Base-by-base conservation (phyloP, 2,888 invertebrate species). In the Hofmannophila pseudospretella region DNA sequence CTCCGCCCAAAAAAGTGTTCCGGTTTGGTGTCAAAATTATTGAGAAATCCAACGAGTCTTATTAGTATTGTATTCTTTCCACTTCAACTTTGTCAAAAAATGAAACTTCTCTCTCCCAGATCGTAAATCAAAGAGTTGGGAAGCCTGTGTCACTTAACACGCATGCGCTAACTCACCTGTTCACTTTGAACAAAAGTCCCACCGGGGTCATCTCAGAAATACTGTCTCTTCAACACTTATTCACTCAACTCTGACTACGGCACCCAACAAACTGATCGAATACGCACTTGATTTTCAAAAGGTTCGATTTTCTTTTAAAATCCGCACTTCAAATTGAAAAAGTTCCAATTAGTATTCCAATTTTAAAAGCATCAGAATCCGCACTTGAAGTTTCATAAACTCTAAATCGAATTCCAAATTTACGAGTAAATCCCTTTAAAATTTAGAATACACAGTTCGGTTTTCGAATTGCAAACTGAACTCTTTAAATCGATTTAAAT, bases 171-270 rank as follows among this genome's bases (percentile, higher is more conserved):
- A 68, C 82, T 67, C 75, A 89, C 89, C 89, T 88, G 79, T 88
- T 86, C 67, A 89, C 85, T 79, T 89, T 89, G 59, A 88, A 89
- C 69, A 89, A 77, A 60, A 89, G 82, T 75, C 89, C 89, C 51
- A 89, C 88, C 31, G 89, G 89, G 85, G 86, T 86, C 86, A 90
- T 89, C 54, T 69, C 80, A 35, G 33, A 9, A 36, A n/a, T 12
- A 19, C 23, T 4, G 33, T 29, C 33, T 11, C 28, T 13, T 4
- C 9, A 16, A 41, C 44, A 51, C 51, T 45, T n/a, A n/a, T n/a
- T 44, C 71, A 71, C 67, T 49, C 34, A 34, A 28, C 4, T 27
- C 11, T 9, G 2, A 27, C 2, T 23, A 8, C 23, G n/a, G n/a
- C 3, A 7, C 23, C 11, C 5, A 10, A 28, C 13, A 32, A 32